Conservation (phyloP, 2,888 invertebrate species). For the Melanostoma scalare region DNA sequence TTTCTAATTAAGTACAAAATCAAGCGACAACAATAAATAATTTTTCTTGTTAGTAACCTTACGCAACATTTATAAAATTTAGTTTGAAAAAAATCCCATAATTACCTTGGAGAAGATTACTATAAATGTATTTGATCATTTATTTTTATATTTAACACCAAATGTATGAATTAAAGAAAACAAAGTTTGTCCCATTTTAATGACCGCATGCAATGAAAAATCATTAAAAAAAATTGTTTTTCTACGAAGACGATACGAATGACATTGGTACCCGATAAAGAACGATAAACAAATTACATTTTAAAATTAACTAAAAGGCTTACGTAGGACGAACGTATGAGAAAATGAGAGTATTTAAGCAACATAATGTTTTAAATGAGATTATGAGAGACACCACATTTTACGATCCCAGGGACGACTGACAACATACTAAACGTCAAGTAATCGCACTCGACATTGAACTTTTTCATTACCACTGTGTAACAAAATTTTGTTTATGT, state of each 20-base stretch:
- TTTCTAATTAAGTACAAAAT: too few species aligned
- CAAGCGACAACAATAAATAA: too few species aligned
- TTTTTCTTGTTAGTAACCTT: constrained; percentile 28
- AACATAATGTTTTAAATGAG: too few species aligned
- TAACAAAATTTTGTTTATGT: too few species aligned
- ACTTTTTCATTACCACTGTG: constrained; percentile 2
- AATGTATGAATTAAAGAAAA: neutral
- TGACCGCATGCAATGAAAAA: constrained; percentile 30
- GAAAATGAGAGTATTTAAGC: too few species aligned
- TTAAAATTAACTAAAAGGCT: too few species aligned
- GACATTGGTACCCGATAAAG: too few species aligned
- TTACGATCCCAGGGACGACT: constrained; percentile 12
- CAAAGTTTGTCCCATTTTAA: neutral
- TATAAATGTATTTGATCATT: constrained; percentile 44
- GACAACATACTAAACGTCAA: constrained; percentile 56
- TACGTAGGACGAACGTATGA: too few species aligned
- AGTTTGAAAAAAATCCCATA: constrained; percentile 54
- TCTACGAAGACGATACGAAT: constrained; percentile 45
- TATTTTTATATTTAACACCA: neutral
- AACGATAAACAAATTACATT: neutral
- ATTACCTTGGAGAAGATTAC: constrained; percentile 76
- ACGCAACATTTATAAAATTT: constrained; percentile 2
- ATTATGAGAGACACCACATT: constrained; percentile 47
- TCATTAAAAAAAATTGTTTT: constrained; percentile 3
- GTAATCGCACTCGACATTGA: too few species aligned